These are phyloP conservation scores for Pachliopta kotzebuea DNA, from an alignment of 2,888 invertebrate species.

Conservation along the genomic window DNA sequence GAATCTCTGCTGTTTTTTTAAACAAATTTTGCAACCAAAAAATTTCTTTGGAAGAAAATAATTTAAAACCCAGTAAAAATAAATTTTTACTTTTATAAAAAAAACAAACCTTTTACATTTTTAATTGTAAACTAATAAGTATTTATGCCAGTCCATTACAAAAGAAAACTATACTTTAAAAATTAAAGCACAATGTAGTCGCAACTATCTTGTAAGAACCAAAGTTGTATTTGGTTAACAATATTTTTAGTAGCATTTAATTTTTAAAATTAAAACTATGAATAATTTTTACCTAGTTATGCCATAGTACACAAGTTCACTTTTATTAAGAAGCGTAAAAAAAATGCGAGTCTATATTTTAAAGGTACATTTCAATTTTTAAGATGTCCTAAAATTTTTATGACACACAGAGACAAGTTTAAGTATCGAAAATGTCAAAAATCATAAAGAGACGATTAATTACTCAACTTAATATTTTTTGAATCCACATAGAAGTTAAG, in stretches of 20 bases:
- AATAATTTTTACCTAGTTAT: background rate
- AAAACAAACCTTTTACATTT: slow-evolving; percentile 1
- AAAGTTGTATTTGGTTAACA: background rate
- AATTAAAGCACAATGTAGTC: background rate
- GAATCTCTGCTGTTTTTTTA: background rate
- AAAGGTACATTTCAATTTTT: no score
- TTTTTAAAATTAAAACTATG: background rate
- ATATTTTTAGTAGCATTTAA: background rate
- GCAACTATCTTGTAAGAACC: background rate
- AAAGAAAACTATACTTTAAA: background rate
- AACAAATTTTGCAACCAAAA: background rate
- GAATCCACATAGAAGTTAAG: background rate
- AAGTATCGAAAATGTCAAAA: no score
- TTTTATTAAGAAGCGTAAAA: no score
- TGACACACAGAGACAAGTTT: no score
- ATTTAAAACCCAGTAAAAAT: background rate
- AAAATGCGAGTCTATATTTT: no score
- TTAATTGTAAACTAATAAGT: background rate
- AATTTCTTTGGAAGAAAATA: background rate
- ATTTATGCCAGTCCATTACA: background rate
- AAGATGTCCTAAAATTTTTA: no score
- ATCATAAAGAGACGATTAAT: no score
- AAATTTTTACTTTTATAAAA: background rate
- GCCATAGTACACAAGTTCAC: no score
- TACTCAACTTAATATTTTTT: no score